Evolutionary conservation across 2,888 invertebrate species (phyloP).

Genomic region (Cabera pusaria): DNA sequence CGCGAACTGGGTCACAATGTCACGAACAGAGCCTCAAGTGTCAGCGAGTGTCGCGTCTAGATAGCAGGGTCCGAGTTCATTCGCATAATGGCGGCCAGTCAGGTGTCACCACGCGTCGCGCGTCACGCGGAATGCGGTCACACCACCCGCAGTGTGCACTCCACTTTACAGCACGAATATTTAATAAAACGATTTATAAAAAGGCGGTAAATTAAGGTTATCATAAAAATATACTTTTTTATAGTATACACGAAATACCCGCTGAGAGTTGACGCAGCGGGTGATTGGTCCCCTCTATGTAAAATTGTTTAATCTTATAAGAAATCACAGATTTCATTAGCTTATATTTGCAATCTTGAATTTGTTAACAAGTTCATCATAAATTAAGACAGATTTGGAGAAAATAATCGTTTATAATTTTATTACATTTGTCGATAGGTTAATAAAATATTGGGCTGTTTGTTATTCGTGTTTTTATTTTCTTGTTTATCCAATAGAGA

Average conservation of each 20-base stretch:
- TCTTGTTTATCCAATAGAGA: too few species aligned
- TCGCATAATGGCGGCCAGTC: slow-evolving; percentile 48
- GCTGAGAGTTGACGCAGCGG: slow-evolving; percentile 30
- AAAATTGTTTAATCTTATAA: slow-evolving; percentile 27
- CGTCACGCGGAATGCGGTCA: slow-evolving; percentile 44
- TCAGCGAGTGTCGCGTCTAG: slow-evolving; percentile 48
- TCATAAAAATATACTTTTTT: slow-evolving; percentile 21
- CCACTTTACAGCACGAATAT: slow-evolving; percentile 22
- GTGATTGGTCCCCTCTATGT: slow-evolving; percentile 21
- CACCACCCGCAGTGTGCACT: slow-evolving; percentile 26
- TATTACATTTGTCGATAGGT: too few species aligned
- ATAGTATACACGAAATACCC: slow-evolving; percentile 17
- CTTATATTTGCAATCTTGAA: slow-evolving; percentile 18
- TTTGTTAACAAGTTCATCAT: background rate
- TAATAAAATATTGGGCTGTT: too few species aligned
- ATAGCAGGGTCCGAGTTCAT: slow-evolving; percentile 48
- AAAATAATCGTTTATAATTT: background rate
- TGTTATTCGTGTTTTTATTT: too few species aligned
- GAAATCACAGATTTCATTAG: slow-evolving; percentile 19
- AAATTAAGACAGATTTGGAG: background rate
- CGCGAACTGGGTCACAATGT: slow-evolving; percentile 66
- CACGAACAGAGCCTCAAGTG: slow-evolving; percentile 54
- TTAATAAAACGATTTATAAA: slow-evolving; percentile 28
- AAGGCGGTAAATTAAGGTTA: slow-evolving; percentile 26
- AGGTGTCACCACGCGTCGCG: slow-evolving; percentile 39